Conservation (phyloP, 2,797 vertebrate genomes). For the Podarcis lilfordi region DNA sequence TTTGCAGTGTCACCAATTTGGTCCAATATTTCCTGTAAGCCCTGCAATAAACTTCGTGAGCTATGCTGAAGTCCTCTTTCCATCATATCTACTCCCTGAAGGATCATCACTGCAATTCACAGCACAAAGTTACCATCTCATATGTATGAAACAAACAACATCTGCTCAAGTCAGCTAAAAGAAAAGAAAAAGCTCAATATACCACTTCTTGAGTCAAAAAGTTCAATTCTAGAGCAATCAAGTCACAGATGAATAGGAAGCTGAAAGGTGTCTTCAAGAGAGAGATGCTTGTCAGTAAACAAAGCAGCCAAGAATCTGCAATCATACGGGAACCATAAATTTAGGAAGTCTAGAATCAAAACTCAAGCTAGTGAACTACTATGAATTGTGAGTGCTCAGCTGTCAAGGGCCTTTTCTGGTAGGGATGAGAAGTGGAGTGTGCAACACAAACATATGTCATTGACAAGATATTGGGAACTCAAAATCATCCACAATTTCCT, state of each 20-base stretch:
- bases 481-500: not conserved
- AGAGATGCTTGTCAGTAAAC: not conserved
- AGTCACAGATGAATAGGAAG: not conserved
- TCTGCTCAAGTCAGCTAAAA: not conserved
- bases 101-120: not conserved
- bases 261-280: not conserved
- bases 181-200: not conserved
- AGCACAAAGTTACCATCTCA: not conserved
- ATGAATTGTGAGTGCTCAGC: not conserved
- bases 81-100: not conserved
- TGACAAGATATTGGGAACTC: not conserved
- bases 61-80: not conserved
- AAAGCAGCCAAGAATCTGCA: not conserved
- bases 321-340: not conserved
- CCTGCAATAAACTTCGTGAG: not conserved
- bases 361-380: not conserved
- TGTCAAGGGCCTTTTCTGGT: not conserved
- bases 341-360: too few species aligned
- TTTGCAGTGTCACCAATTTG: not conserved
- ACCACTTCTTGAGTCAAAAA: not conserved
- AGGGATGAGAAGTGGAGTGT: not conserved
- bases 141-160: conserved; percentile 9
- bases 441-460: not conserved
- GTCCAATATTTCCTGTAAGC: not conserved
- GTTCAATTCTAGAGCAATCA: not conserved